Conservation (phyloP, 2,888 invertebrate genomes). For the Pyrocoelia pectoralis region DNA sequence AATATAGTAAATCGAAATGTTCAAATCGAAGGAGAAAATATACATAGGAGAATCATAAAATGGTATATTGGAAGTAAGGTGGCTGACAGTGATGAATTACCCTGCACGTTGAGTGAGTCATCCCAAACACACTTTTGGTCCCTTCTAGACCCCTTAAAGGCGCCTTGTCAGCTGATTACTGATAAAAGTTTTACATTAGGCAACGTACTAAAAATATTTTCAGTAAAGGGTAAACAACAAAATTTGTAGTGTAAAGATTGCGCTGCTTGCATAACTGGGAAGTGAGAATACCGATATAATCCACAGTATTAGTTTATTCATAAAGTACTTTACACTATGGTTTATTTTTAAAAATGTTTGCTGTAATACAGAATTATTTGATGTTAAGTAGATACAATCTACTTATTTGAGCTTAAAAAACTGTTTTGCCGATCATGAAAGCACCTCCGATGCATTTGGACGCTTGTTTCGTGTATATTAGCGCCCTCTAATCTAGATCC, state of each 20-base stretch:
- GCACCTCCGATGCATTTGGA: no score
- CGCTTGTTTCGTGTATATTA: no score
- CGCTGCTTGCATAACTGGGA: not conserved
- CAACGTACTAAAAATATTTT: constrained; percentile 28
- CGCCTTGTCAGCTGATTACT: constrained; percentile 51
- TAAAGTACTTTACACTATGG: no score
- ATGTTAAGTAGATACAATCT: no score
- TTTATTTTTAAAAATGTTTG: no score
- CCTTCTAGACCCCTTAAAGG: constrained; percentile 39
- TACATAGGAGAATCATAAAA: constrained; percentile 60
- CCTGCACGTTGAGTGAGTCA: constrained; percentile 57
- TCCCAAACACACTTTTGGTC: constrained; percentile 44
- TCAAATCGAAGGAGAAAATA: constrained; percentile 52
- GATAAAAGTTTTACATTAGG: constrained; percentile 43
- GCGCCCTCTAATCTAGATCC: no score
- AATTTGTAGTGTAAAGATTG: not conserved
- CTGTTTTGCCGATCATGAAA: no score
- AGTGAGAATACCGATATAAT: not conserved
- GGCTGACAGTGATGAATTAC: constrained; percentile 60
- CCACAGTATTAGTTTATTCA: not conserved
- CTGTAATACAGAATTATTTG: no score
- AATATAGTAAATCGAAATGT: constrained; percentile 32
- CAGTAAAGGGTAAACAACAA: constrained; percentile 20
- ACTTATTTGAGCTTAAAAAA: no score
- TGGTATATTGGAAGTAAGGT: constrained; percentile 60